These are phyloP conservation scores for Incurvaria masculella DNA, from an alignment of 2,888 invertebrate genomes.

Conservation along the genomic window DNA sequence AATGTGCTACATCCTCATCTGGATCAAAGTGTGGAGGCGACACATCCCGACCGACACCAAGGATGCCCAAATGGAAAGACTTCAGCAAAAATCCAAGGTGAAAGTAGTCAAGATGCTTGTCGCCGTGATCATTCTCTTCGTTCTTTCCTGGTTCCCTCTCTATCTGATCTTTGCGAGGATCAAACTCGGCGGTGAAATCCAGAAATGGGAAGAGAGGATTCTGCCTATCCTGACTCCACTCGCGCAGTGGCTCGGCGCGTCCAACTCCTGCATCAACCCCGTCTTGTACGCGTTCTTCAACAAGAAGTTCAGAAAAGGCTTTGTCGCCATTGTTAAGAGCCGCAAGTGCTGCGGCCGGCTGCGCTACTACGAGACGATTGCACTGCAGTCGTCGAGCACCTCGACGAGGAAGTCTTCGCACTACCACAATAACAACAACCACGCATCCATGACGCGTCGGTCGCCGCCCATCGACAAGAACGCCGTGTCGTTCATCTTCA, in stretches of 20 bases:
- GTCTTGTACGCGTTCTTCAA: constrained; percentile 94
- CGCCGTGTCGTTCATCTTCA: constrained; percentile 59
- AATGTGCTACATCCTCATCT: constrained; percentile 88
- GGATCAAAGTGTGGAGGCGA: constrained; percentile 86
- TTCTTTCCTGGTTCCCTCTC: constrained; percentile 89
- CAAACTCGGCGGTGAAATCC: constrained; percentile 73
- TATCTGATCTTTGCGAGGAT: constrained; percentile 87
- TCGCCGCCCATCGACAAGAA: constrained; percentile 52
- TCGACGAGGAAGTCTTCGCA: constrained; percentile 84
- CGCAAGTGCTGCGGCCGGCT: constrained; percentile 82
- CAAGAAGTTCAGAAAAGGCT: constrained; percentile 88
- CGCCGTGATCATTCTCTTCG: constrained; percentile 89
- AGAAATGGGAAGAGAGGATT: constrained; percentile 76
- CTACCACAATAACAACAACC: constrained; percentile 68
- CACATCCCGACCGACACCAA: constrained; percentile 89
- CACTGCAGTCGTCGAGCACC: constrained; percentile 81
- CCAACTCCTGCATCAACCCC: constrained; percentile 95
- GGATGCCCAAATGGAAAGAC: constrained; percentile 86
- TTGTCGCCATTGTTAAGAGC: constrained; percentile 83
- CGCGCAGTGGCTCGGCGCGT: constrained; percentile 90
- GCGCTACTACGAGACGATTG: constrained; percentile 83
- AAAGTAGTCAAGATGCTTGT: constrained; percentile 95
- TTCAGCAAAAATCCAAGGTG: constrained; percentile 92
- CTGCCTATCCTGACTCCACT: constrained; percentile 80
- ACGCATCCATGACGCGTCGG: constrained; percentile 55